Conservation (phyloP, 37 sponge, comb jelly and placozoan genomes). For the Ianthella basta region DNA sequence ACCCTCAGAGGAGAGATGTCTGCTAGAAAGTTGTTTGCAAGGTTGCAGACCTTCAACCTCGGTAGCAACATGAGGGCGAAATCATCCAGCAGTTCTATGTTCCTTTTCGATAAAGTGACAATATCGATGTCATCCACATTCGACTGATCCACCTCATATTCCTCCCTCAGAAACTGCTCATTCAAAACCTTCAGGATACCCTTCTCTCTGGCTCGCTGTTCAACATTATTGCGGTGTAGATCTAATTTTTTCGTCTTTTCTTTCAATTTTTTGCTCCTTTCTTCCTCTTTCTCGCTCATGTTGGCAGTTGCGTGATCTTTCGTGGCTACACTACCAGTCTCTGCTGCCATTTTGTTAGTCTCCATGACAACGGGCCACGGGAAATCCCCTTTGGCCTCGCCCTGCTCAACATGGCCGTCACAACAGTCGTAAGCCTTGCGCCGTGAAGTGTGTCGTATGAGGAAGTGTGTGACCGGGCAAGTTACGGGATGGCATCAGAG, state of each 20-base stretch:
- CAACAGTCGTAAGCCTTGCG: no score
- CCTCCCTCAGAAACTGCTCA: not conserved
- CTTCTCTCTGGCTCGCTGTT: conserved; percentile 36
- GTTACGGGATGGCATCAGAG: conserved; percentile 12
- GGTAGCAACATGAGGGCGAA: conserved; percentile 46
- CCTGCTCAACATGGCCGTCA: no score
- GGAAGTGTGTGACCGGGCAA: no score
- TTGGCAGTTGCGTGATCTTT: no score
- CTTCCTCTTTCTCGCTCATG: no score
- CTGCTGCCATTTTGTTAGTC: not conserved
- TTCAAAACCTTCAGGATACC: conserved; percentile 60
- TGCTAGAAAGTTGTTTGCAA: conserved; percentile 54
- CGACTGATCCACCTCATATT: not conserved
- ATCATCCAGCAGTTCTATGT: conserved; percentile 51
- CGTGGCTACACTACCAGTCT: no score
- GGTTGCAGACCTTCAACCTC: conserved; percentile 60
- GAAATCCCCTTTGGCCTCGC: no score
- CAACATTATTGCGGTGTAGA: conserved; percentile 34
- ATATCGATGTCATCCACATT: not conserved
- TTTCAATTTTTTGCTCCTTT: no score
- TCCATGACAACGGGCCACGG: no score
- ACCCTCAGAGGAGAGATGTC: conserved; percentile 69
- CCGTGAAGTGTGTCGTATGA: no score
- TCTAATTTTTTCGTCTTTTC: not conserved
- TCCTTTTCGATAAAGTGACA: not conserved